Evolutionary conservation across 2,113 vertebrate genomes (phyloP).

Genomic region (Chiloscyllium plagiosum): DNA sequence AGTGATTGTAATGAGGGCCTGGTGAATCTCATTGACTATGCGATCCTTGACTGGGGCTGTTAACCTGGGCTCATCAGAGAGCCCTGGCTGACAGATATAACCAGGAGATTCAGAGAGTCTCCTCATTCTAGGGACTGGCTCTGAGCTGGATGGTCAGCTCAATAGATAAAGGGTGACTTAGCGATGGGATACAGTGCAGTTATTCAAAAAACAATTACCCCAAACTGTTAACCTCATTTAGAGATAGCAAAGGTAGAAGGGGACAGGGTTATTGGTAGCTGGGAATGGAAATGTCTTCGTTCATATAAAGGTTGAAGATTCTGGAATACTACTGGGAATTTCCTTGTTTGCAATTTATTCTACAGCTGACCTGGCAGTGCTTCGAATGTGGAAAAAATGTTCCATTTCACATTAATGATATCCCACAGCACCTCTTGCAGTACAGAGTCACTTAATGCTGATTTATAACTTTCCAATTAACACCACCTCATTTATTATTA

Average conservation of each 20-base stretch:
- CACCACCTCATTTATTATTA: constrained; percentile 22
- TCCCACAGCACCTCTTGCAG: not conserved
- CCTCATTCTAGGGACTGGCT: too few species aligned
- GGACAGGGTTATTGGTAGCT: not conserved
- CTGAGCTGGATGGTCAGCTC: too few species aligned
- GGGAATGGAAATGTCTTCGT: not conserved
- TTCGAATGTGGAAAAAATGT: constrained; percentile 15
- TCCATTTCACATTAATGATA: constrained; percentile 25
- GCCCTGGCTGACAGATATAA: too few species aligned
- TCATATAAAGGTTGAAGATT: not conserved
- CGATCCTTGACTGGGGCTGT: too few species aligned
- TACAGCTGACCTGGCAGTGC: not conserved
- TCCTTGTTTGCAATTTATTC: not conserved
- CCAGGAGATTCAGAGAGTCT: too few species aligned
- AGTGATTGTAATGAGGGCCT: too few species aligned
- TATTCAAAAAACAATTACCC: not conserved
- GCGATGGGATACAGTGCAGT: too few species aligned
- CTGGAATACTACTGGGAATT: not conserved
- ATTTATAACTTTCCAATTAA: constrained; percentile 21
- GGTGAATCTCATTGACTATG: too few species aligned
- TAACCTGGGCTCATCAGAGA: too few species aligned
- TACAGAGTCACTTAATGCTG: not conserved
- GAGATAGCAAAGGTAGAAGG: not conserved
- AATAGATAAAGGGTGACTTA: too few species aligned
- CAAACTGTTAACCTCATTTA: not conserved